These are phyloP conservation scores for Tipula unca DNA, from an alignment of 2,888 invertebrate genomes.

Conservation along the genomic window DNA sequence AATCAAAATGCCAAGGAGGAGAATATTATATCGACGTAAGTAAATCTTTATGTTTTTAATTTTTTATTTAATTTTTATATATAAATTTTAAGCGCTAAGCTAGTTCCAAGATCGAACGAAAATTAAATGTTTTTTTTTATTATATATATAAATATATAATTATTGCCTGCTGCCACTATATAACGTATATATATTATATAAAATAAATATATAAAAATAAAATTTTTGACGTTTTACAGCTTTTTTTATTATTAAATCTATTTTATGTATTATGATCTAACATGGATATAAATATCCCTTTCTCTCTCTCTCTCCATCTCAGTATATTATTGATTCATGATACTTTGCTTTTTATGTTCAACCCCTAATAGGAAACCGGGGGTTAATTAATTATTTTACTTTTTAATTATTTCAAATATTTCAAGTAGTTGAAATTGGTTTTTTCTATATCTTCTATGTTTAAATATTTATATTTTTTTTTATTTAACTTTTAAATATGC, in stretches of 20 bases:
- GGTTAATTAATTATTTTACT: background rate
- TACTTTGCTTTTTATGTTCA: background rate
- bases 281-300: background rate
- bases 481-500: background rate
- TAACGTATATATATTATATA: background rate
- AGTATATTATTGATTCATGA: background rate
- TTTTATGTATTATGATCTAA: background rate
- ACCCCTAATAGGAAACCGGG: background rate
- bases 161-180: background rate
- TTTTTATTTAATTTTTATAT: background rate
- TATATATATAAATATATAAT: background rate
- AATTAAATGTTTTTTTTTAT: background rate
- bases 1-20: conserved; percentile 51
- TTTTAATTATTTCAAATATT: background rate
- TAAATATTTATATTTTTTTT: background rate
- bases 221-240: background rate
- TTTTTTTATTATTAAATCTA: background rate
- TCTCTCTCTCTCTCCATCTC: background rate
- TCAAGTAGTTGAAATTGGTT: background rate
- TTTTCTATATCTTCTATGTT: background rate
- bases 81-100: background rate
- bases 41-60: conserved; percentile 27
- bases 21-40: conserved; percentile 47
- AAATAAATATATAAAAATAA: background rate
- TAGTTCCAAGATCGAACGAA: background rate